Evolutionary conservation across 2,113 vertebrate genomes (phyloP), one percentile per base, ranked within the genome.

Genomic region (Bufo bufo): DNA sequence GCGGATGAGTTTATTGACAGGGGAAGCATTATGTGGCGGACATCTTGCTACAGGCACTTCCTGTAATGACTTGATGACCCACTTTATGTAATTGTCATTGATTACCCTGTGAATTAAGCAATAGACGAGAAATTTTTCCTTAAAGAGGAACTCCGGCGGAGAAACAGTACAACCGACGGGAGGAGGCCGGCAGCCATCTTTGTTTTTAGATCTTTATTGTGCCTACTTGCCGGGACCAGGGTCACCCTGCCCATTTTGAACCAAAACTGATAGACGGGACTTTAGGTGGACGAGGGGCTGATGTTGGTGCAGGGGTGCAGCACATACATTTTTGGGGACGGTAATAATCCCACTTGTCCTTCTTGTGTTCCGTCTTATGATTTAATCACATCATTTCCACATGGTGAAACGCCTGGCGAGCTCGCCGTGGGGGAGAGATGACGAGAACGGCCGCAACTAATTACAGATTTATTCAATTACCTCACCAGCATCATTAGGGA

Each of bases 1-100:
- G 49, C 8, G 2, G 8, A 17, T 20, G 6, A 45, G 5, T 19
- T 7, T 52, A 50, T n/a, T 77, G 52, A 61, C 79, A 5, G 56
- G 56, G 78, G 54, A 59, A 17, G 65, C 20, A 45, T 43, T 80
- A 59, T 19, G 43, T 43, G 43, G 58, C 20, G 58, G 23, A 17
- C 52, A 45, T 81, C 50, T 54, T 56, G 50, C 77, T n/a, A 23
- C n/a, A 54, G 79, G 79, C 79, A 81, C 52, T 58, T 54, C 47
- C 74, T 78, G 77, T 54, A 33, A 78, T 71, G 33, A 3, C 3
- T 52, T 63, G 79, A 47, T 81, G 33, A 81, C 79, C 79, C 58
- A 81, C 79, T 81, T 81, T 81, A 81, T 81, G 16, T 81, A 81
- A 81, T 81, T 81, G 61, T 43, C 43, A 81, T 81, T 23, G 79